phyloP scores from a whole-genome alignment of 2,888 invertebrate genomes.

The Leucophenga maculata region DNA sequence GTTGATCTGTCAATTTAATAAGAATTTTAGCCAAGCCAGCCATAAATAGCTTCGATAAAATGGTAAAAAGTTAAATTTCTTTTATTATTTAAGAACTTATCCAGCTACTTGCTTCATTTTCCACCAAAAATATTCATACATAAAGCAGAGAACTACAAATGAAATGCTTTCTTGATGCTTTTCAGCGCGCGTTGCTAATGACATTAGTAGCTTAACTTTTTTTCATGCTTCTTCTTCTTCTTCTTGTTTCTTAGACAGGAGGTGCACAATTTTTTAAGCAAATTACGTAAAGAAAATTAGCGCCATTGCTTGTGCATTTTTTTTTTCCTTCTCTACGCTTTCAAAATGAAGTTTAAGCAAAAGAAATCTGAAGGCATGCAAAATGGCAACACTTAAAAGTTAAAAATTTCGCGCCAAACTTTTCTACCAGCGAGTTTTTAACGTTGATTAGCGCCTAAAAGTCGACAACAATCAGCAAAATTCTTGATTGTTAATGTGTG shows the following conservation, averaged over 20 bases:
- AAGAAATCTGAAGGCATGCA: not conserved
- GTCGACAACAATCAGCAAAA: not conserved
- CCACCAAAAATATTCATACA: too few species aligned
- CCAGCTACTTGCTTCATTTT: too few species aligned
- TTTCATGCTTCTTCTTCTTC: not conserved
- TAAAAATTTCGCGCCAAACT: not conserved
- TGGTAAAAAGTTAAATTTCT: too few species aligned
- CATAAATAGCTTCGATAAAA: too few species aligned
- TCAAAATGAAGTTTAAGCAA: not conserved
- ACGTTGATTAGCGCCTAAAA: constrained; percentile 18
- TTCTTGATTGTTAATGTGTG: too few species aligned
- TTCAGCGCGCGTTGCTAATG: constrained; percentile 43
- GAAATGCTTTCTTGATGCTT: not conserved
- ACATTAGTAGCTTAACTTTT: constrained; percentile 49
- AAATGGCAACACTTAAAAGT: not conserved
- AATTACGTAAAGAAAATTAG: constrained; percentile 54
- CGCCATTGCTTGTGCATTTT: not conserved
- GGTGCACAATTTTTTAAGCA: constrained; percentile 15
- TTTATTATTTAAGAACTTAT: too few species aligned
- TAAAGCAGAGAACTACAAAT: not conserved
- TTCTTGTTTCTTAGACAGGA: not conserved
- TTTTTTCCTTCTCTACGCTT: not conserved
- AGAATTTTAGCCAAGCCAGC: too few species aligned
- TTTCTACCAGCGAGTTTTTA: not conserved
- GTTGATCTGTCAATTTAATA: too few species aligned